These are phyloP conservation scores for Bombus sylvicola DNA, from an alignment of 1,140 invertebrate species.

Conservation along the genomic window DNA sequence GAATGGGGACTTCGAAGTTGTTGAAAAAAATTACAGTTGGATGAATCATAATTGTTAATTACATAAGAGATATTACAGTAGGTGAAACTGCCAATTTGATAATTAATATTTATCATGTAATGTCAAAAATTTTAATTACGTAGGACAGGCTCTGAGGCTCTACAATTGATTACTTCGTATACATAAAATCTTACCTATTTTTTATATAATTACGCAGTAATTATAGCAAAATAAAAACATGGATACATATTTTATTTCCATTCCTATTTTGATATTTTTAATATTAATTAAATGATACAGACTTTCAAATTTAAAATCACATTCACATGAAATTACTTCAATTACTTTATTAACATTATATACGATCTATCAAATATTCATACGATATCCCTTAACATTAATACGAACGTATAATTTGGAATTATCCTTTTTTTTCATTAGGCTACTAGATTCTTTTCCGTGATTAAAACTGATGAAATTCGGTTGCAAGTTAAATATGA, in stretches of 20 bases:
- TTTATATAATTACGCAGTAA: not conserved
- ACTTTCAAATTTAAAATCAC: not conserved
- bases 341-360: conserved; percentile 44
- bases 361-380: conserved; percentile 37
- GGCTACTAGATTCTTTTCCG: conserved; percentile 31
- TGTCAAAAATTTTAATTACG: not conserved
- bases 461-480: not conserved
- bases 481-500: not conserved
- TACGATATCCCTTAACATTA: conserved; percentile 15
- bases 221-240: not conserved
- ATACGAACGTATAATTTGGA: conserved; percentile 18
- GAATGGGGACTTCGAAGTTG: not conserved
- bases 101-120: not conserved
- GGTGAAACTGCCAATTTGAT: not conserved
- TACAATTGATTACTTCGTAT: not conserved
- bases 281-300: not conserved
- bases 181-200: not conserved
- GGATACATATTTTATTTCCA: not conserved
- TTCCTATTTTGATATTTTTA: not conserved
- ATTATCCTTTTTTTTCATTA: conserved; percentile 23
- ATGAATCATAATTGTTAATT: not conserved
- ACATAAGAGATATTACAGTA: too few relatives aligned
- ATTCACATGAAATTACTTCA: conserved; percentile 27
- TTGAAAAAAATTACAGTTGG: not conserved
- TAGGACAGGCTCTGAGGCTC: too few relatives aligned